Percentiles rank a stretch among this genome's conserved stretches.
phyloP scores from a whole-genome alignment of 2,888 invertebrate species.

The Philhelius pedissequus region DNA sequence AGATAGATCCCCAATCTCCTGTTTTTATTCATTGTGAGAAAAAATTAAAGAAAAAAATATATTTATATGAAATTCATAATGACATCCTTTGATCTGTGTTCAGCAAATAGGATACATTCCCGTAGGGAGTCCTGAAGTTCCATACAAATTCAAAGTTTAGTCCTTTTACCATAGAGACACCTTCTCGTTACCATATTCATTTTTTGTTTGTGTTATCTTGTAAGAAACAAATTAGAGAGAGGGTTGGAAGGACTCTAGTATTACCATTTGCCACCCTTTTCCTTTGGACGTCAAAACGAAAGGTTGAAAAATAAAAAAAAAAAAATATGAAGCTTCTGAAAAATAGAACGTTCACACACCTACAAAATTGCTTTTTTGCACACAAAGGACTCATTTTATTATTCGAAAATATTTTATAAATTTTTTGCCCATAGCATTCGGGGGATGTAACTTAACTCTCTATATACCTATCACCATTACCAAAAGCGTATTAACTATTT shows the following conservation, averaged over 20 bases:
- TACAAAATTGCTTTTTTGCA: conserved; percentile 2
- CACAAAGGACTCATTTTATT: conserved; percentile 62
- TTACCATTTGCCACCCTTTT: conserved; percentile 55
- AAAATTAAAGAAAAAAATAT: background rate
- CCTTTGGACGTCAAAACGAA: background rate
- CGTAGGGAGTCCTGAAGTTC: conserved; percentile 52
- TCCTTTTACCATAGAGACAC: conserved; percentile 15
- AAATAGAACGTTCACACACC: conserved; percentile 41
- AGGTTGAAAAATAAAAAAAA: background rate
- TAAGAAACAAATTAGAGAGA: conserved; percentile 25
- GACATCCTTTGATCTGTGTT: conserved; percentile 66
- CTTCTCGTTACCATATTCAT: conserved; percentile 50
- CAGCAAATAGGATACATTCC: conserved; percentile 62
- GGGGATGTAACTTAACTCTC: conserved; percentile 48
- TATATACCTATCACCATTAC: background rate
- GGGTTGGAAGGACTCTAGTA: conserved; percentile 36
- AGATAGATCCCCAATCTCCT: background rate
- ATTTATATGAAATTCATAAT: conserved; percentile 58
- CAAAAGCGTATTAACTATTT: background rate
- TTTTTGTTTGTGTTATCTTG: conserved; percentile 26
- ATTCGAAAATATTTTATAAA: conserved; percentile 36
- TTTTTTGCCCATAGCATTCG: conserved; percentile 12
- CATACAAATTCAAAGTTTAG: conserved; percentile 27
- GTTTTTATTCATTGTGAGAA: background rate
- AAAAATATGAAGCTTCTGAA: conserved; percentile 17